phyloP scores from a whole-genome alignment of 2,888 invertebrate species.

The Cantharis flavilabris region DNA sequence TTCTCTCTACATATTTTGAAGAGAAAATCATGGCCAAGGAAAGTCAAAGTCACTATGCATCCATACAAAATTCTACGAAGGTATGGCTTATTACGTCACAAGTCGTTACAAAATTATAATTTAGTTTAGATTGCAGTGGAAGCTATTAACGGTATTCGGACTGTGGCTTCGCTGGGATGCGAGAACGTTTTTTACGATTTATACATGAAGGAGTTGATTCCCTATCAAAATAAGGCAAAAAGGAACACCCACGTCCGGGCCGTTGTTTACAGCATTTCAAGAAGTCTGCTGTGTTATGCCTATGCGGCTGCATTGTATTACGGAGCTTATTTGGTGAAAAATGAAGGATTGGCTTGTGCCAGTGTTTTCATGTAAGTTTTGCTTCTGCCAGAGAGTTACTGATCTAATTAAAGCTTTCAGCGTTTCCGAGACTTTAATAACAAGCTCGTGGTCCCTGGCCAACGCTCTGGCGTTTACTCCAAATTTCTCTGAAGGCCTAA shows the following conservation, averaged over 20 bases:
- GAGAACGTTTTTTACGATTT: slow-evolving; percentile 69
- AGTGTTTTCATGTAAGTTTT: slow-evolving; percentile 70
- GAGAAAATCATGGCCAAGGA: slow-evolving; percentile 68
- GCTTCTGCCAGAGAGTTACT: no score
- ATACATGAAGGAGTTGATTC: slow-evolving; percentile 65
- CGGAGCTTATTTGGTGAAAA: slow-evolving; percentile 69
- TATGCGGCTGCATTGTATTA: slow-evolving; percentile 74
- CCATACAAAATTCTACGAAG: slow-evolving; percentile 76
- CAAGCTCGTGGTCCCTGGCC: slow-evolving; percentile 73
- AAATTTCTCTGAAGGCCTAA: slow-evolving; percentile 78
- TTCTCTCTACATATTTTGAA: slow-evolving; percentile 69
- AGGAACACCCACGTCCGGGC: slow-evolving; percentile 68
- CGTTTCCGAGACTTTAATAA: slow-evolving; percentile 72
- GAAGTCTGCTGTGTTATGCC: slow-evolving; percentile 71
- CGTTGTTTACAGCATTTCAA: slow-evolving; percentile 69
- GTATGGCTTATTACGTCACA: slow-evolving; percentile 56
- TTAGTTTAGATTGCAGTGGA: slow-evolving; percentile 74
- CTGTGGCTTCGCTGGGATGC: slow-evolving; percentile 73
- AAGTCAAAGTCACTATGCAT: slow-evolving; percentile 68
- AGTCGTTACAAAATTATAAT: slow-evolving; percentile 62
- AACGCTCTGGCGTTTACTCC: slow-evolving; percentile 74
- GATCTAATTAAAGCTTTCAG: slow-evolving; percentile 49
- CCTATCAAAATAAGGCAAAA: slow-evolving; percentile 64
- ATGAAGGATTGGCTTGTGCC: slow-evolving; percentile 62
- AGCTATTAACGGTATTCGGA: slow-evolving; percentile 76